Conservation (phyloP, 2,888 invertebrate genomes). For the Acrocera orbiculus region DNA sequence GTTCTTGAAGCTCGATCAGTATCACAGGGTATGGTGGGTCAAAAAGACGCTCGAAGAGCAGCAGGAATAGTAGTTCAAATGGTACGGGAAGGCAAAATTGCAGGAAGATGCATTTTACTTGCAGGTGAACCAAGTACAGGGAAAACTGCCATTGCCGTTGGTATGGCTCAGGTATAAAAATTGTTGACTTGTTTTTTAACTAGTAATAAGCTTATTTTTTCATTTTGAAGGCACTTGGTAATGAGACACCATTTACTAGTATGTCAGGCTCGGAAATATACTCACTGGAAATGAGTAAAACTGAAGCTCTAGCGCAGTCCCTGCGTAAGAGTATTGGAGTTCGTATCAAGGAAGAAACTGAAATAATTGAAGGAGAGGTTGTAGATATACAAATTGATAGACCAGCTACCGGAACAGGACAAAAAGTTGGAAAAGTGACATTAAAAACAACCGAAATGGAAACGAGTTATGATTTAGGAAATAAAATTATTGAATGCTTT, state of each 20-base stretch:
- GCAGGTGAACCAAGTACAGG: constrained; percentile 97
- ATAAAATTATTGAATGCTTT: constrained; percentile 93
- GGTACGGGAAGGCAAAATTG: constrained; percentile 97
- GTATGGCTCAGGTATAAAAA: constrained; percentile 50
- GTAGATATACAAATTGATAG: constrained; percentile 94
- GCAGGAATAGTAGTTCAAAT: constrained; percentile 92
- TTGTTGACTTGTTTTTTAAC: neutral
- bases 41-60: constrained; percentile 77
- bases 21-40: constrained; percentile 96
- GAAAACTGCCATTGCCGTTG: constrained; percentile 98
- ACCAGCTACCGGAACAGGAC: constrained; percentile 74
- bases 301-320: constrained; percentile 92
- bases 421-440: constrained; percentile 73
- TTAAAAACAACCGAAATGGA: constrained; percentile 99
- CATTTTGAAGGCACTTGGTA: constrained; percentile 54
- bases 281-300: constrained; percentile 97
- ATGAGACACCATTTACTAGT: constrained; percentile 94
- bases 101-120: constrained; percentile 82
- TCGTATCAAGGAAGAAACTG: constrained; percentile 91
- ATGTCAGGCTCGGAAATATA: constrained; percentile 98
- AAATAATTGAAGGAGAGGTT: constrained; percentile 98
- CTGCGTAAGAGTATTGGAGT: constrained; percentile 96
- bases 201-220: neutral
- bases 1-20: constrained; percentile 79
- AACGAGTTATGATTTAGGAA: constrained; percentile 94